phyloP scores from a whole-genome alignment of 1,140 invertebrate species.

The Andrena cerasifolii region DNA sequence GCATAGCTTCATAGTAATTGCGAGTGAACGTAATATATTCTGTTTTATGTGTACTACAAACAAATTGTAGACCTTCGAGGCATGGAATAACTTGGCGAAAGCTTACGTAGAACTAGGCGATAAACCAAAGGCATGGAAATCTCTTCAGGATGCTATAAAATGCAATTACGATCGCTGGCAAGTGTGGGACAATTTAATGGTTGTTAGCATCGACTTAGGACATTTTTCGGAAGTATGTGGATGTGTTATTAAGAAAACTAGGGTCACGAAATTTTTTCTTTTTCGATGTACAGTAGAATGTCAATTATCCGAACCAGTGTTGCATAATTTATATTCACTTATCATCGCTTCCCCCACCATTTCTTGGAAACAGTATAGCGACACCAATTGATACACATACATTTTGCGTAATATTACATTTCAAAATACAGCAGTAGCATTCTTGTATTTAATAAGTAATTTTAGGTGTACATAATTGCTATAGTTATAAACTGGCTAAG shows the following conservation, averaged over 20 bases:
- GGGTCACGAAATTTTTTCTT: constrained; percentile 14
- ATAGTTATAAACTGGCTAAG: too few relatives aligned
- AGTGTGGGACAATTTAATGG: constrained; percentile 97
- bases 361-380: too few relatives aligned
- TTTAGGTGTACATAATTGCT: too few relatives aligned
- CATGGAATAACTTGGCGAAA: constrained; percentile 98
- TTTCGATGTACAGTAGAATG: too few relatives aligned
- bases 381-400: too few relatives aligned
- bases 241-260: constrained; percentile 15
- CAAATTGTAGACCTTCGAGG: constrained; percentile 90
- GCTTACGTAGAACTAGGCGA: constrained; percentile 94
- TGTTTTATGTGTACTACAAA: constrained; percentile 33
- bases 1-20: constrained; percentile 55
- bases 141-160: constrained; percentile 94
- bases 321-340: too few relatives aligned
- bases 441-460: too few relatives aligned
- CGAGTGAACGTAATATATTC: constrained; percentile 31
- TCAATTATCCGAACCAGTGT: too few relatives aligned
- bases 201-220: constrained; percentile 90
- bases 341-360: too few relatives aligned
- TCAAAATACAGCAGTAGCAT: too few relatives aligned
- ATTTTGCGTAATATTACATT: too few relatives aligned
- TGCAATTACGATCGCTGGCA: constrained; percentile 98
- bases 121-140: constrained; percentile 91
- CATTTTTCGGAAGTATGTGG: constrained; percentile 86